These are phyloP conservation scores for Tamandua tetradactyla DNA, from an alignment of 2,797 vertebrate species.

Conservation along the genomic window DNA sequence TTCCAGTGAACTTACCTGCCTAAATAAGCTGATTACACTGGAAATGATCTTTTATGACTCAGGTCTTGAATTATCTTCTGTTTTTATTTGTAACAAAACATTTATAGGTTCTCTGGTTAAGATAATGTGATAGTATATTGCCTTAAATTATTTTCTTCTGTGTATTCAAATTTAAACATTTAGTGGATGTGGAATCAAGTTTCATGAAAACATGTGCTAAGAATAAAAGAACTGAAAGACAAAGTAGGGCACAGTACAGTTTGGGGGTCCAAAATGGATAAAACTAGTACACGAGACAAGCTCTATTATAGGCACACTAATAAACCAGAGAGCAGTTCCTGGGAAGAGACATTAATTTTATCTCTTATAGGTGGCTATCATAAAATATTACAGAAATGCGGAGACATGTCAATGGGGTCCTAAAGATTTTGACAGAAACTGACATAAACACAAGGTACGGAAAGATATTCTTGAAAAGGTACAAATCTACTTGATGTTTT, in stretches of 20 bases:
- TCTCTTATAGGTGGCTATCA: background rate
- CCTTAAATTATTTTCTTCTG: background rate
- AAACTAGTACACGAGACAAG: background rate
- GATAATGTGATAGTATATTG: background rate
- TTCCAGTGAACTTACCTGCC: background rate
- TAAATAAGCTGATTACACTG: background rate
- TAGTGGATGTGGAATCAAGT: background rate
- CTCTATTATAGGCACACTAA: background rate
- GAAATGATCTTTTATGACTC: background rate
- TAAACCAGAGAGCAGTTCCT: background rate
- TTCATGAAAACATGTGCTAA: background rate
- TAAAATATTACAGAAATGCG: background rate
- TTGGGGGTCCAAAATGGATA: background rate
- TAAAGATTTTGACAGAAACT: background rate
- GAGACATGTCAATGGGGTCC: background rate
- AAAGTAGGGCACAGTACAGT: background rate
- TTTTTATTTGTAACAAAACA: conserved; percentile 7
- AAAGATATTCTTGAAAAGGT: background rate
- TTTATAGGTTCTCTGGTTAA: background rate
- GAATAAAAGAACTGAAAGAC: background rate
- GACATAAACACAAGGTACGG: background rate
- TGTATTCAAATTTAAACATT: background rate
- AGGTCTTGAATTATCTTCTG: background rate
- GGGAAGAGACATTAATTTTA: background rate
- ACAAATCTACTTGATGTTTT: background rate